Evolutionary conservation across 2,888 invertebrate species (phyloP), one percentile per base, ranked within the genome.

Genomic region (Caradrina kadenii): DNA sequence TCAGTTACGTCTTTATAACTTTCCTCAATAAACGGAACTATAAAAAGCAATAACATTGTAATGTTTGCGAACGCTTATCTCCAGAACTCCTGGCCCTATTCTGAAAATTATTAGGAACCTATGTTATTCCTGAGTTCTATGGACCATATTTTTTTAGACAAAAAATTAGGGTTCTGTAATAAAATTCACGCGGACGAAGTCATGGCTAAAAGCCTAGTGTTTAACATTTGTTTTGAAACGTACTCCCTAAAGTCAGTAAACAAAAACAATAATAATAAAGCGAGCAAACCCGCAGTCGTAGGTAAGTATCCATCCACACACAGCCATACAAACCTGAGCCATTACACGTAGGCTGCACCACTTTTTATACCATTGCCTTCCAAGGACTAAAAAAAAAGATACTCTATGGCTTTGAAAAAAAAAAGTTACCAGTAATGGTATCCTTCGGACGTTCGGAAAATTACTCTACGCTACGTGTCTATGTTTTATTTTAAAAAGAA

Each of bases 391-490:
- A 83, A 82, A 81, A 79, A 71, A 66, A 73, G 35, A 79, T 62
- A 62, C 68, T 73, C 82, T 80, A 83, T 80, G 73, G 72, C 72
- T 79, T 69, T 69, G 66, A 81, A 83, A 81, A 83, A n/a, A 77
- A 77, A 82, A 74, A 77, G 61, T 70, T 78, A 67, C 71, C 82
- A 67, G 84, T 83, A 84, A 83, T 83, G 79, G 79, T 71, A 81
- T 84, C 83, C 84, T 81, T 76, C 74, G 82, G 79, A 75, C 78
- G 74, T 81, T 82, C 69, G 71, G 84, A 70, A 83, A 83, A 83
- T 83, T 83, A 80, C 83, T 73, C 48, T 58, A 35, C 48, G 61
- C n/a, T 31, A 22, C 48, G 61, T 48, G 63, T 59, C 65, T 58
- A 53, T 45, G 79, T 66, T 52, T 60, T 79, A 45, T 68, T 73